Evolutionary conservation across 2,797 vertebrate genomes (phyloP).

Genomic region (Jordanella pulchra): DNA sequence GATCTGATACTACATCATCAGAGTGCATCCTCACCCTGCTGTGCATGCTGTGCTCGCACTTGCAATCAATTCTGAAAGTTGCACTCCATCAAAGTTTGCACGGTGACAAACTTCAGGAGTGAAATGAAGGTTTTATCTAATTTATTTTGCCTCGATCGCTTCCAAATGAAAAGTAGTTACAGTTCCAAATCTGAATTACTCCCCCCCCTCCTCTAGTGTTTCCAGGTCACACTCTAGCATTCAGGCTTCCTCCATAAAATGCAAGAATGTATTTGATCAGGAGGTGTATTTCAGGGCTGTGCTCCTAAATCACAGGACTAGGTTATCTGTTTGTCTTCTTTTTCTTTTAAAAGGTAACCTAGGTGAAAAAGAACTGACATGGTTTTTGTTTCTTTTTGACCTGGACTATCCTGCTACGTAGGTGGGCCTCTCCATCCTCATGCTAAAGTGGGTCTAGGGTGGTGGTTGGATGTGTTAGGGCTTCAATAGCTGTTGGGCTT

Average conservation of each 20-base stretch:
- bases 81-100: constrained; percentile 39
- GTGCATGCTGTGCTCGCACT: constrained; percentile 16
- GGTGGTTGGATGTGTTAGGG: constrained; percentile 38
- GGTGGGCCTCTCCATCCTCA: constrained; percentile 13
- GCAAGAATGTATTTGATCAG: constrained; percentile 28
- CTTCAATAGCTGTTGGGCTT: constrained; percentile 49
- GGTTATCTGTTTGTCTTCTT: constrained; percentile 59
- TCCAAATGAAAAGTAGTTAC: constrained; percentile 40
- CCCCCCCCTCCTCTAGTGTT: constrained; percentile 15
- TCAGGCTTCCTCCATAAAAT: constrained; percentile 29
- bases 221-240: constrained; percentile 27
- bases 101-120: constrained; percentile 23
- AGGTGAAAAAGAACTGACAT: constrained; percentile 38
- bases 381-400: constrained; percentile 32
- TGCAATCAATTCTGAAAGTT: constrained; percentile 36
- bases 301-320: constrained; percentile 36
- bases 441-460: constrained; percentile 16
- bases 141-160: constrained; percentile 32
- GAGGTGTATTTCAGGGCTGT: constrained; percentile 24
- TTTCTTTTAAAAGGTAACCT: constrained; percentile 17
- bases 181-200: constrained; percentile 38
- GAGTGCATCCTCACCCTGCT: neutral
- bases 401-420: too few relatives aligned
- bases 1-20: constrained; percentile 22
- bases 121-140: constrained; percentile 27